These are phyloP conservation scores for Habropoda laboriosa DNA, from an alignment of 1,140 invertebrate species.

Conservation along the genomic window DNA sequence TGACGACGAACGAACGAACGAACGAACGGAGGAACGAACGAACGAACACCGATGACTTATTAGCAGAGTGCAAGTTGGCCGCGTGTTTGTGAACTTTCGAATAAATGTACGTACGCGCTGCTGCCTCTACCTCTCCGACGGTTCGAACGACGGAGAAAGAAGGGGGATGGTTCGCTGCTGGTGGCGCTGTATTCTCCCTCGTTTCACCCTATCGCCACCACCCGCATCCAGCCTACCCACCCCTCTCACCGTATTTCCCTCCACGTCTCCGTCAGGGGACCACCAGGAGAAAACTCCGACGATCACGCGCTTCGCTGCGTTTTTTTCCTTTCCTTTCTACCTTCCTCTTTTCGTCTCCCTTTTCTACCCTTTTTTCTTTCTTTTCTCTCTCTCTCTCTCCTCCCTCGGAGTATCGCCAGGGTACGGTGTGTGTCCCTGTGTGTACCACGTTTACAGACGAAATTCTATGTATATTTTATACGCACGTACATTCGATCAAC, in stretches of 20 bases:
- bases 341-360: not conserved
- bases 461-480: constrained; percentile 35
- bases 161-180: constrained; percentile 16
- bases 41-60: constrained; percentile 66
- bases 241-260: not conserved
- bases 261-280: not conserved
- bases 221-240: too few species aligned
- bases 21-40: constrained; percentile 56
- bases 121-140: not conserved
- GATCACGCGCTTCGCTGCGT: constrained; percentile 46
- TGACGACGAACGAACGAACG: constrained; percentile 52
- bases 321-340: constrained; percentile 28
- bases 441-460: constrained; percentile 12
- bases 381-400: too few species aligned
- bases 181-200: constrained; percentile 16
- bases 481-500: constrained; percentile 13
- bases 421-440: constrained; percentile 5
- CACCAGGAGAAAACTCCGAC: constrained; percentile 48
- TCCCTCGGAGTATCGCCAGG: not conserved
- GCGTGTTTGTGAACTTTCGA: constrained; percentile 59
- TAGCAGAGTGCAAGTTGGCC: constrained; percentile 59
- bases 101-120: constrained; percentile 58
- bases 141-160: not conserved
- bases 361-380: too few species aligned
- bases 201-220: not conserved